These are phyloP conservation scores for Etheostoma perlongum DNA, from an alignment of 2,797 vertebrate genomes.

Conservation along the genomic window DNA sequence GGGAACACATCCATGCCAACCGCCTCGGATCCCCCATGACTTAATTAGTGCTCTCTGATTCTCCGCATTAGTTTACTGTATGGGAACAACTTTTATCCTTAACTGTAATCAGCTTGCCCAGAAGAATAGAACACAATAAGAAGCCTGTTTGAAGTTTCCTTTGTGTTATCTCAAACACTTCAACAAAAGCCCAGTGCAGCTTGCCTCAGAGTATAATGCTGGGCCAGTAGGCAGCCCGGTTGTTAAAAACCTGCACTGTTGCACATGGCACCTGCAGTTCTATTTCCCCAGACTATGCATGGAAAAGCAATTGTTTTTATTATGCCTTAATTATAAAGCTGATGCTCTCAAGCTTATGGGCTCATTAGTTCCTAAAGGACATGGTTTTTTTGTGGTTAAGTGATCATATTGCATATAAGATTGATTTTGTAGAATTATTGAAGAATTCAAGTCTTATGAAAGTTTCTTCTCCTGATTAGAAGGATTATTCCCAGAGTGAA, in stretches of 20 bases:
- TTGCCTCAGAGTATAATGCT: slow-evolving; percentile 49
- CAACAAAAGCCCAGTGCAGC: slow-evolving; percentile 76
- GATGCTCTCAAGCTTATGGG: slow-evolving; percentile 49
- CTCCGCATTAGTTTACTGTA: slow-evolving; percentile 84
- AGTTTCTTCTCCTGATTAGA: slow-evolving; percentile 69
- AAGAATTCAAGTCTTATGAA: slow-evolving; percentile 54
- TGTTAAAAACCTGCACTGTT: slow-evolving; percentile 63
- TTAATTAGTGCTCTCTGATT: slow-evolving; percentile 86
- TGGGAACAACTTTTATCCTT: slow-evolving; percentile 85
- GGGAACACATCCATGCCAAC: slow-evolving; percentile 73
- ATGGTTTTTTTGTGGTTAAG: slow-evolving; percentile 59
- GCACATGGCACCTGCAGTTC: slow-evolving; percentile 63
- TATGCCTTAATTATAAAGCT: slow-evolving; percentile 59
- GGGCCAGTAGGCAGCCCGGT: slow-evolving; percentile 58
- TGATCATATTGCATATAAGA: slow-evolving; percentile 64
- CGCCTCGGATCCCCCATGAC: slow-evolving; percentile 81
- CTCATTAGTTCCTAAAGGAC: slow-evolving; percentile 54
- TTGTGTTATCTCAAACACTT: slow-evolving; percentile 77
- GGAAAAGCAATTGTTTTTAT: slow-evolving; percentile 67
- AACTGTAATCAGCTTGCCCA: slow-evolving; percentile 84
- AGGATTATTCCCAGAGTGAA: slow-evolving; percentile 72
- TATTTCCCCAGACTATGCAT: slow-evolving; percentile 39
- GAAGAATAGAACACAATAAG: slow-evolving; percentile 80
- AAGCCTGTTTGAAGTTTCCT: slow-evolving; percentile 82
- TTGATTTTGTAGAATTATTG: slow-evolving; percentile 67